These are phyloP conservation scores for Ectobius pallidus DNA, from an alignment of 2,888 invertebrate species.

Conservation along the genomic window DNA sequence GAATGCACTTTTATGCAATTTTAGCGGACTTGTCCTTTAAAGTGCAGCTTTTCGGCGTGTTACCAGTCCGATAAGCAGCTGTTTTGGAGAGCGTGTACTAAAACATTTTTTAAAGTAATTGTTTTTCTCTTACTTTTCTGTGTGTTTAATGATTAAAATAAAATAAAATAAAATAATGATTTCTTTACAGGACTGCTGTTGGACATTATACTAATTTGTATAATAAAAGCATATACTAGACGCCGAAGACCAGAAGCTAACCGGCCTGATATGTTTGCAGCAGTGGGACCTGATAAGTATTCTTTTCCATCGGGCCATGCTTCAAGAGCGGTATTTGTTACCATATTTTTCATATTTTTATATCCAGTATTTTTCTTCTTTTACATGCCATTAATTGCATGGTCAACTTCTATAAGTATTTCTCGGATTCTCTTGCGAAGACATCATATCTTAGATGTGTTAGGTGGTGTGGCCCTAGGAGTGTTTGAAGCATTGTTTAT, in stretches of 20 bases:
- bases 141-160: no score
- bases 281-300: conserved; percentile 84
- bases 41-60: no score
- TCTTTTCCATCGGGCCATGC: conserved; percentile 96
- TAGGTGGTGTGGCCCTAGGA: conserved; percentile 77
- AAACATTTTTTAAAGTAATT: no score
- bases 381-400: conserved; percentile 69
- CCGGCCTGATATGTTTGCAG: conserved; percentile 68
- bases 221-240: conserved; percentile 77
- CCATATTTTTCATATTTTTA: conserved; percentile 71
- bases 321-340: conserved; percentile 79
- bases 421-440: conserved; percentile 84
- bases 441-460: conserved; percentile 86
- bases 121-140: no score
- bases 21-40: no score
- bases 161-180: no score
- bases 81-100: no score
- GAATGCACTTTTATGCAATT: no score
- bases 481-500: conserved; percentile 67
- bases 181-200: conserved; percentile 72
- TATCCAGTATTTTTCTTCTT: conserved; percentile 67
- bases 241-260: conserved; percentile 76
- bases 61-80: no score
- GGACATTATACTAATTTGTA: conserved; percentile 78
- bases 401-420: conserved; percentile 75